Conservation (phyloP, 2,888 invertebrate species). For the Tetanocera ferruginea region DNA sequence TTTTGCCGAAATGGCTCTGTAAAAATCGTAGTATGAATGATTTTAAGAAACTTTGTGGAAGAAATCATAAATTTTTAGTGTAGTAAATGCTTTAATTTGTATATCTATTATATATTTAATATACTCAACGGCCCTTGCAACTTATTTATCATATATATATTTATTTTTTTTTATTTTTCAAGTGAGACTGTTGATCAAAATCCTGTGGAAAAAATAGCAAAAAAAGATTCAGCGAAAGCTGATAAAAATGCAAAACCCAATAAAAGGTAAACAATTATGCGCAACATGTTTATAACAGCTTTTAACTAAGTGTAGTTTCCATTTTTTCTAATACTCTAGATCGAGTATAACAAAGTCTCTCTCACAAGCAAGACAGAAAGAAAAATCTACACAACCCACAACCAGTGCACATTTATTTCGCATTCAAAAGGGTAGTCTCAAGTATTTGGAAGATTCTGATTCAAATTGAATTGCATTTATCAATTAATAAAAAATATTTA, state of each 20-base stretch:
- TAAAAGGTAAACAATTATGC: neutral
- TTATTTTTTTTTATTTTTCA: neutral
- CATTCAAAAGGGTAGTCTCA: neutral
- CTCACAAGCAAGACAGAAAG: neutral
- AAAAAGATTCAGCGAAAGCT: neutral
- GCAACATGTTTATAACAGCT: neutral
- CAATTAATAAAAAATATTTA: neutral
- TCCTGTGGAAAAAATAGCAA: neutral
- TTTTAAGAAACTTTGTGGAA: too few species aligned
- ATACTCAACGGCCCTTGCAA: too few species aligned
- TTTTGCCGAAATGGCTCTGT: too few species aligned
- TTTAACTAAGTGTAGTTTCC: neutral
- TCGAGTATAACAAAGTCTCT: neutral
- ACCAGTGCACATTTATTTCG: neutral
- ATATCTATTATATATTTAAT: too few species aligned
- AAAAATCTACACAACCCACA: neutral
- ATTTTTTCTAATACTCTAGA: neutral
- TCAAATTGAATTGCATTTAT: neutral
- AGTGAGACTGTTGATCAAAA: neutral
- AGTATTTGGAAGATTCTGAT: constrained; percentile 13
- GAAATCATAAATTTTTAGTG: too few species aligned
- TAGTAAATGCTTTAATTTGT: too few species aligned
- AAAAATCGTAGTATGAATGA: too few species aligned
- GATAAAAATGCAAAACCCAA: neutral
- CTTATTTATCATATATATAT: neutral